Evolutionary conservation across 1,140 invertebrate species (phyloP), one percentile per base, ranked within the genome.

Genomic region (Halictus rubicundus): DNA sequence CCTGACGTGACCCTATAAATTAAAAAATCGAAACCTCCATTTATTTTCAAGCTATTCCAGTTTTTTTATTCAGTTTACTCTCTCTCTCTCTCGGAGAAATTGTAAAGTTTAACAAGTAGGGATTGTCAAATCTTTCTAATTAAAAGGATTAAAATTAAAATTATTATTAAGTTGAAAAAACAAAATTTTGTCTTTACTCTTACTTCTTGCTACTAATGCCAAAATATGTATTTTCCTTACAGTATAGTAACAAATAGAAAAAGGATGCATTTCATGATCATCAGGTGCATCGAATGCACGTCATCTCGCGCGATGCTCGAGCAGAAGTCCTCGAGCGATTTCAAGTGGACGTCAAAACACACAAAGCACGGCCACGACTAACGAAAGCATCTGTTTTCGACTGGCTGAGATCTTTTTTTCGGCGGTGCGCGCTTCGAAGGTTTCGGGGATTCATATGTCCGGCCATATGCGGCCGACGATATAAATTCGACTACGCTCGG

Each of bases 261-360:
- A n/a, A 52, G 6, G 19, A 52, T 6, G 60, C 32, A 32, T 32
- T 32, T 32, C 32, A 32, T 32, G 57, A 10, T 25, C 12, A 80
- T 84, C 64, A 76, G 60, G 59, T 71, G 72, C 25, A 65, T 65
- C 69, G 52, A 23, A 32, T 82, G 54, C 42, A 54, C 60, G 21
- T 32, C 68, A 68, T 71, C 27, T 60, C n/a, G 46, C 46, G 46
- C 10, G 59, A 46, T 70, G 8, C 39, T 37, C 21, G 6, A 21
- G 16, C 46, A 64, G 57, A 16, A 16, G 19, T 52, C n/a, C 59
- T 54, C 57, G 27, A 60, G 68, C 39, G 14, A 75, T 74, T 68
- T 77, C 46, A 46, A 78, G 73, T 71, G 37, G 69, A 9, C 42
- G 68, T 85, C 71, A 85, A 83, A 86, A 85, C 73, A 82, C 82